phyloP scores from a whole-genome alignment of 2,797 vertebrate genomes.

The Phrynocephalus vlangalii region DNA sequence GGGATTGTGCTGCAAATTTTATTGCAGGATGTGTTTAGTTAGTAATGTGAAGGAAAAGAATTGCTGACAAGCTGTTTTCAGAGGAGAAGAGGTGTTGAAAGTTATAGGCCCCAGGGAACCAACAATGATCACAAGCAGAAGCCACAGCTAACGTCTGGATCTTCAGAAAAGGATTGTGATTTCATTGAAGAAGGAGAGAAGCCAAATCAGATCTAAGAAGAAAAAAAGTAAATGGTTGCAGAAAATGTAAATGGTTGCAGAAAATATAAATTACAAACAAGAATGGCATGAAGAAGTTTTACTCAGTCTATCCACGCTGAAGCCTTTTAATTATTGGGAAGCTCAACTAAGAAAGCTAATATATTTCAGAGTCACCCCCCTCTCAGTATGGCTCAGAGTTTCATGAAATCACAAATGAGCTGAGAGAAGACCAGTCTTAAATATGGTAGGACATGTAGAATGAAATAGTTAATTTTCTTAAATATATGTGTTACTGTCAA shows the following conservation, averaged over 20 bases:
- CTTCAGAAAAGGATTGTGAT: background rate
- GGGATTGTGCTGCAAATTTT: conserved; percentile 30
- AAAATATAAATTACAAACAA: conserved; percentile 66
- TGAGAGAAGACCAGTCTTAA: conserved; percentile 39
- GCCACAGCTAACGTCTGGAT: background rate
- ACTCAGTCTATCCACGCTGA: conserved; percentile 57
- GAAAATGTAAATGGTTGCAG: background rate
- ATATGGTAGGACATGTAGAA: conserved; percentile 25
- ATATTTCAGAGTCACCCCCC: conserved; percentile 33
- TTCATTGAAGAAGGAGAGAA: background rate
- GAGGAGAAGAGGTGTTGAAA: conserved; percentile 2
- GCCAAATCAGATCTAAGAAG: background rate
- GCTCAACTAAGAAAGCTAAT: conserved; percentile 58
- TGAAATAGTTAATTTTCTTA: background rate
- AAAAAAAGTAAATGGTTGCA: background rate
- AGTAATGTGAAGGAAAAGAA: background rate
- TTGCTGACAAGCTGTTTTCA: background rate
- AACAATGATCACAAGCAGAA: background rate
- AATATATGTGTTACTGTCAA: background rate
- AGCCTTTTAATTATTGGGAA: conserved; percentile 59
- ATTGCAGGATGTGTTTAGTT: conserved; percentile 21
- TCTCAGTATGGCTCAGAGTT: conserved; percentile 48
- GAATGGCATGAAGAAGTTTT: conserved; percentile 43
- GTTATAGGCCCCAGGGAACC: background rate
- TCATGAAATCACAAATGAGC: conserved; percentile 45